Conservation (phyloP, 2,113 vertebrate species). For the Brachyhypopomus occidentalis region DNA sequence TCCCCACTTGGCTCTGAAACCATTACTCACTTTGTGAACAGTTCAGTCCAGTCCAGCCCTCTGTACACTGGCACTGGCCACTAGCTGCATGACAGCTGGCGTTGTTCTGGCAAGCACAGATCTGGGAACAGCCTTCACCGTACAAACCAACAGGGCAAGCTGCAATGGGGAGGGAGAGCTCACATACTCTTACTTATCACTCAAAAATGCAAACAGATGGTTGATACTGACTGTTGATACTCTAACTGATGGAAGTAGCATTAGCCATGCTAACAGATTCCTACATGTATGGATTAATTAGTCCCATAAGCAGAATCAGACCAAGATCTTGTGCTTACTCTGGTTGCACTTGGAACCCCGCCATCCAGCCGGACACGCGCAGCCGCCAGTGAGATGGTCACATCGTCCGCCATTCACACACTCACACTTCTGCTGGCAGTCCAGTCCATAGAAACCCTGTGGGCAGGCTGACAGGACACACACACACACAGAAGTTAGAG, state of each 20-base stretch:
- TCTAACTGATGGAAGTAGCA: too few species aligned
- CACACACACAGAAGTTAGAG: neutral
- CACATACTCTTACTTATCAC: neutral
- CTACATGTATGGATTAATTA: neutral
- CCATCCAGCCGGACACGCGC: slow-evolving; percentile 82
- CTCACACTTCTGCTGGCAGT: slow-evolving; percentile 82
- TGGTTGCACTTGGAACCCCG: slow-evolving; percentile 76
- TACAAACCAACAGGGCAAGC: slow-evolving; percentile 79
- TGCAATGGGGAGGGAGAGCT: slow-evolving; percentile 53
- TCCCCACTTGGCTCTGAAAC: neutral
- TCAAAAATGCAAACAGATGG: neutral
- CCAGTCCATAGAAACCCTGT: slow-evolving; percentile 85
- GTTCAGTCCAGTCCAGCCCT: slow-evolving; percentile 82
- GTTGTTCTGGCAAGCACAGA: slow-evolving; percentile 79
- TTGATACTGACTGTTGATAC: too few species aligned
- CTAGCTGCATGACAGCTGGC: slow-evolving; percentile 80
- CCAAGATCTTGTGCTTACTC: slow-evolving; percentile 67
- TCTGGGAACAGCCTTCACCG: slow-evolving; percentile 82
- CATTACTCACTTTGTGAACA: slow-evolving; percentile 81
- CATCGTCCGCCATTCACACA: slow-evolving; percentile 82
- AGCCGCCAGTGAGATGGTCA: slow-evolving; percentile 74
- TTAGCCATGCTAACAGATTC: too few species aligned
- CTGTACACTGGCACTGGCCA: slow-evolving; percentile 79
- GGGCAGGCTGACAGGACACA: slow-evolving; percentile 82
- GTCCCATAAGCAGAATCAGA: neutral